Base-by-base conservation (phyloP, 2,113 vertebrate genomes). In the Leptobrachium leishanense region DNA sequence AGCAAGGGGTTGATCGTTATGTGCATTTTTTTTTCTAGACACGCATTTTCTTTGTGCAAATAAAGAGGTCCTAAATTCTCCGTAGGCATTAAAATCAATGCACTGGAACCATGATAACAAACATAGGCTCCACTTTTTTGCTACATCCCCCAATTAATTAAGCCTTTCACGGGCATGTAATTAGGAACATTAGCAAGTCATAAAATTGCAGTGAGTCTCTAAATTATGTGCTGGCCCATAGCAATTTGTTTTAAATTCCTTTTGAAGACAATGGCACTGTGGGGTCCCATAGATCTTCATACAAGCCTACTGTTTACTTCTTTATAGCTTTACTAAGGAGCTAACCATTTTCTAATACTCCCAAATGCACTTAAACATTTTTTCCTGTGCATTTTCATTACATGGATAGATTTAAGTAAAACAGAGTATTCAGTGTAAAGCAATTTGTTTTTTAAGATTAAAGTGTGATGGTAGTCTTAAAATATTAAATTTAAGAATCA, bases 191-290 rank as follows among this genome's bases (percentile, higher is more conserved):
- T 98, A 99, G 95, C 95, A 95, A 98, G 96, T 98, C 95, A 96
- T 99, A 98, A 99, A 98, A 96, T 98, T 98, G 96, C 95, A 94
- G 95, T 90, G 91, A 97, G 93, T 96, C 95, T 96, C 95, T 95
- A 96, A 99, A 98, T 98, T 95, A 98, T 98, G 95, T 95, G 93
- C 91, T 92, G 93, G 95, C 96, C 95, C 94, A 95, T 90, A 95
- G 97, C 95, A 96, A 96, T 98, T 98, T 98, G 95, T 98, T 98
- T 98, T 96, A 97, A 98, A 98, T 98, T 98, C 94, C 94, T 95
- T 95, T 92, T 94, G 92, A 94, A 96, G 95, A 96, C 95, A 96
- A 95, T 95, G 92, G 92, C 94, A 94, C 95, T 94, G 91, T 87
- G 87, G 95, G 96, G 95, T 91, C 94, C 95, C 89, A 96, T 97